Conservation (phyloP, 1,140 invertebrate genomes). For the Listronotus bonariensis region DNA sequence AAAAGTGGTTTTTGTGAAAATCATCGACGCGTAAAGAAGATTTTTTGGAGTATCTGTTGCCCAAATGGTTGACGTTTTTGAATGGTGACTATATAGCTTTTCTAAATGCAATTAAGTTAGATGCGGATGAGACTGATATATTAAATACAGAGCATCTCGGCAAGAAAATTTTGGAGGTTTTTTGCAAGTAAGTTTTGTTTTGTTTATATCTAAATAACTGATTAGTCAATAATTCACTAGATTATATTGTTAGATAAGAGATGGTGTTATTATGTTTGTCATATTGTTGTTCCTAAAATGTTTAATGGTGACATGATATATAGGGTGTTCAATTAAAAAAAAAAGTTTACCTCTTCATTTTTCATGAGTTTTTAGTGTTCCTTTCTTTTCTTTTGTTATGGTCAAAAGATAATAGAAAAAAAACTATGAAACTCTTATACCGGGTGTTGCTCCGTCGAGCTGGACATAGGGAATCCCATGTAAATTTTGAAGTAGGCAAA, state of each 20-base stretch:
- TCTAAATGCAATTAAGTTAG: conserved; percentile 66
- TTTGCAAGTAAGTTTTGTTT: conserved; percentile 55
- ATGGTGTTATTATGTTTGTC: background rate
- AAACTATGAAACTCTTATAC: no score
- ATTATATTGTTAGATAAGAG: background rate
- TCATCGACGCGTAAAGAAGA: conserved; percentile 59
- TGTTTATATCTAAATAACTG: background rate
- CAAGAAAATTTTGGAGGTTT: conserved; percentile 55
- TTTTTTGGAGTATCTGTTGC: conserved; percentile 60
- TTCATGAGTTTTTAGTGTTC: no score
- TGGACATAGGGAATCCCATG: no score
- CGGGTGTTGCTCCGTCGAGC: no score
- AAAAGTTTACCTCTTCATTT: no score
- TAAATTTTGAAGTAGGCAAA: no score
- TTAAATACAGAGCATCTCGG: conserved; percentile 51
- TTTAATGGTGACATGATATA: no score
- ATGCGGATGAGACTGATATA: conserved; percentile 59
- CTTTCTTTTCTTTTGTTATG: no score
- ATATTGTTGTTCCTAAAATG: no score
- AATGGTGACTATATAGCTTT: conserved; percentile 66
- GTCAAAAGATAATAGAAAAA: no score
- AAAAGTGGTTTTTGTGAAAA: conserved; percentile 70
- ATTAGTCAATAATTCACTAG: conserved; percentile 2
- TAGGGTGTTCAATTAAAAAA: no score
- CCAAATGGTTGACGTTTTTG: conserved; percentile 68